Percentiles rank a stretch among this genome's conserved stretches.
Evolutionary conservation across 2,113 vertebrate species (phyloP).

Genomic region (Smithornis capensis): DNA sequence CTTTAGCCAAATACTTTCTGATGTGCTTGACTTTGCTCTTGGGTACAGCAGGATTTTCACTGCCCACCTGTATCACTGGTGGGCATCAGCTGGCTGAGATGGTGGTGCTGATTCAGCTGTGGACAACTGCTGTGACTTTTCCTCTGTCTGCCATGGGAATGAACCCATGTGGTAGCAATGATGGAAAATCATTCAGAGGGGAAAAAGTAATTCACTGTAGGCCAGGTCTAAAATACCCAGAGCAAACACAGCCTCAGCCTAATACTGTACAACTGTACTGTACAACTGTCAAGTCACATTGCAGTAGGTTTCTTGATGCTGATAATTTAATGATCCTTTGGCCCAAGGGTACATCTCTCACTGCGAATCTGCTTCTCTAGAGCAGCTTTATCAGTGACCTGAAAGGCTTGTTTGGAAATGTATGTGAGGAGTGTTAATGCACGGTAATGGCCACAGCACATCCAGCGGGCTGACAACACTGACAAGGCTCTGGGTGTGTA

Average conservation of each 20-base stretch:
- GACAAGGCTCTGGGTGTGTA: background rate
- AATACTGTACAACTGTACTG: background rate
- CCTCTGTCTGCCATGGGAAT: background rate
- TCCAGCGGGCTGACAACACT: background rate
- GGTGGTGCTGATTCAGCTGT: background rate
- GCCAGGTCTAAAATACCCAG: background rate
- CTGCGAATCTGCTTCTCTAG: background rate
- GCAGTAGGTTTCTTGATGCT: background rate
- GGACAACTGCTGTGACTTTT: background rate
- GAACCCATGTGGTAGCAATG: background rate
- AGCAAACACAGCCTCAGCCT: background rate
- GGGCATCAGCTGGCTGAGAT: background rate
- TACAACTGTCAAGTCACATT: background rate
- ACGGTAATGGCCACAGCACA: background rate
- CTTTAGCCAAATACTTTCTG: background rate
- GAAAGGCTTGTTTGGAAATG: background rate
- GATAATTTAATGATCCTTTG: slow-evolving; percentile 4
- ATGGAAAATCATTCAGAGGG: background rate
- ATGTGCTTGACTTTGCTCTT: background rate
- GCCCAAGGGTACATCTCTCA: slow-evolving; percentile 16
- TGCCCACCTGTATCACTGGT: background rate
- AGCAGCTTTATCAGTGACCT: background rate
- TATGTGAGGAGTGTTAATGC: background rate
- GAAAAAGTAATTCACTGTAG: background rate
- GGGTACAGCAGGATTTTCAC: background rate